Base-by-base conservation (phyloP, 1,140 invertebrate genomes). In the Caerostris darwini region DNA sequence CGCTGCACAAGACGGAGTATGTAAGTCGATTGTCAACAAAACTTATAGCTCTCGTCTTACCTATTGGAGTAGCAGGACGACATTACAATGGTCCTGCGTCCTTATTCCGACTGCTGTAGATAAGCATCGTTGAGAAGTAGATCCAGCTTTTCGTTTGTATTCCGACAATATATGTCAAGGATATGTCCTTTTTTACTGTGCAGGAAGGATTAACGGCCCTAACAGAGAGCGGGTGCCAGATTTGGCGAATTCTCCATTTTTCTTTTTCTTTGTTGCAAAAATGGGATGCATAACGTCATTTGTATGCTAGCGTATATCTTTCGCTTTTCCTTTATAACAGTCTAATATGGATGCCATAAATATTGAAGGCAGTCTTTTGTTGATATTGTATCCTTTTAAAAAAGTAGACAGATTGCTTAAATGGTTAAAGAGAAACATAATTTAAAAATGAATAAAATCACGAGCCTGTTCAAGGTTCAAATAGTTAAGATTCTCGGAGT, bases 1-100 rank as follows among this genome's bases (percentile, higher is more conserved):
- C 3, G 88, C 5, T 90, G 88, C 53, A 71, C 67, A 71, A 56
- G 88, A 90, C 7, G 88, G n/a, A 54, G 50, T 69, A 71, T 34
- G 54, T 71, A 90, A 57, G 88, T 56, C 54, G 8, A 71, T 57
- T 90, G 88, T 90, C 64, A 77, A 90, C 88, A 19, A 77, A 90
- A 90, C 54, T 54, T 71, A 77, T 90, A 77, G 88, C 50, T 50
- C 14, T 53, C 17, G 1, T 56, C 53, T 58, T 19, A 57, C 67
- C 8, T 57, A 77, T 71, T 71, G 53, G 8, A 50, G 53, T 7
- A 5, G 53, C 14, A 50, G 53, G 4, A 5, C 34, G 12, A n/a
- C 17, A 56, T 77, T 7, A 0, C 53, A 77, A 34, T 10, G 19
- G 34, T 2, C 34, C 61, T 57, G 14, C 14, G 7, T 59, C 54